Percentiles rank a stretch among this genome's conserved stretches.
Conservation (phyloP, 2,113 vertebrate genomes). For the Dolichotis patagonum region DNA sequence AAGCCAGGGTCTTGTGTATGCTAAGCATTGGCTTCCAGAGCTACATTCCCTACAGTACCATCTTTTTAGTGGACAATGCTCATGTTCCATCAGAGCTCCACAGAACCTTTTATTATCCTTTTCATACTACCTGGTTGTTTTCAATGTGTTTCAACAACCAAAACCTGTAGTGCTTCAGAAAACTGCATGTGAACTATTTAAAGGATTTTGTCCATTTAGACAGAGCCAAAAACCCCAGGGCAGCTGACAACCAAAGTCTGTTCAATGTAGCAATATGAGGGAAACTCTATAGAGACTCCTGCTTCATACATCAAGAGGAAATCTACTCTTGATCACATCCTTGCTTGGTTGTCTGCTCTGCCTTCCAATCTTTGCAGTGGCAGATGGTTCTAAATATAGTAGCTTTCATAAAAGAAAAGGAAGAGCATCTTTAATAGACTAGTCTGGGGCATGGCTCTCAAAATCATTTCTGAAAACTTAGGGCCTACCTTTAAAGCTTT, state of each 20-base stretch:
- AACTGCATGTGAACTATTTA: neutral
- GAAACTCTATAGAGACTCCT: neutral
- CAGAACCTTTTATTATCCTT: neutral
- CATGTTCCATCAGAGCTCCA: neutral
- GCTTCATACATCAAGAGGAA: neutral
- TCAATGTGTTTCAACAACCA: neutral
- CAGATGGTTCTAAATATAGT: neutral
- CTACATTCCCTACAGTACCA: neutral
- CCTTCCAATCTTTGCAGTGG: neutral
- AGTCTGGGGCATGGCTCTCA: neutral
- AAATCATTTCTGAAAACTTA: constrained; percentile 35
- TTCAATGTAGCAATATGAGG: neutral
- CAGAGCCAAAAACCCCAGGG: neutral
- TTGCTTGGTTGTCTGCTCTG: neutral
- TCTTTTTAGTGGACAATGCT: neutral
- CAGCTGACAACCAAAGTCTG: neutral
- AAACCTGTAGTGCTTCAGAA: neutral
- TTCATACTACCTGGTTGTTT: neutral
- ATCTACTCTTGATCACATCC: neutral
- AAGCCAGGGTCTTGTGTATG: neutral
- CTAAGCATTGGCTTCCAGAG: neutral
- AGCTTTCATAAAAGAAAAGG: neutral
- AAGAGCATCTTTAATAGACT: neutral
- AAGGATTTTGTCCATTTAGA: neutral
- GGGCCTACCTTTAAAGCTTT: neutral